Base-by-base conservation (phyloP, 2,797 vertebrate genomes). In the Crenichthys baileyi region DNA sequence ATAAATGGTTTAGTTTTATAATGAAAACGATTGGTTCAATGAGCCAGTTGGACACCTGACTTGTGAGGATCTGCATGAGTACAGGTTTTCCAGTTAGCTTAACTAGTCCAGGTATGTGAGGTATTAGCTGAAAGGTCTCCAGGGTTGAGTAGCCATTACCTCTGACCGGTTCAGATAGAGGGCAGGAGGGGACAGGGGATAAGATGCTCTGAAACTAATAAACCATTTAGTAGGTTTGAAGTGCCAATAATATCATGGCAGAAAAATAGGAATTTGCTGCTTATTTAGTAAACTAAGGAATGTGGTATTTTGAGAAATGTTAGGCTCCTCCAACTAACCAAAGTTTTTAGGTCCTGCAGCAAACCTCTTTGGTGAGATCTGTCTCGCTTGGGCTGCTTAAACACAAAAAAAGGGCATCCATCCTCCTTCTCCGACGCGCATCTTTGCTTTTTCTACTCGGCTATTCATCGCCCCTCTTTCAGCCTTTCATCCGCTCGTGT, bases 331-430 rank as follows among this genome's bases (percentile, higher is more conserved):
- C 46, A 18, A 75, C 83, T 75, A 67, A 74, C 70, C 73, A 73
- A 24, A 83, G 83, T 85, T 75, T 75, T 90, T 90, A 84, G 60
- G 80, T 77, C 46, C 78, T 46, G 70, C 55, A 76, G 79, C 15
- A 73, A 79, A 55, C 26, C 77, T 80, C 48, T 13, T 63, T n/a
- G 55, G 58, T 72, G 77, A 89, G 73, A 83, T 83, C 84, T 73
- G 82, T 75, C 84, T 72, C 83, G 63, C 78, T 73, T 78, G 81
- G 91, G 88, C 85, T 18, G 87, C 87, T 90, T 88, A 78, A 71
- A 87, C 60, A 44, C 71, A 74, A 67, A 85, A 80, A 90, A 89
- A 88, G 83, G 90, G 81, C 90, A 87, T 90, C 72, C 89, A 60
- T 61, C 73, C 68, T 87, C 78, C 26, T 78, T 73, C 82, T 84